Conservation (phyloP, 2,888 invertebrate genomes). For the Melipona bicolor region DNA sequence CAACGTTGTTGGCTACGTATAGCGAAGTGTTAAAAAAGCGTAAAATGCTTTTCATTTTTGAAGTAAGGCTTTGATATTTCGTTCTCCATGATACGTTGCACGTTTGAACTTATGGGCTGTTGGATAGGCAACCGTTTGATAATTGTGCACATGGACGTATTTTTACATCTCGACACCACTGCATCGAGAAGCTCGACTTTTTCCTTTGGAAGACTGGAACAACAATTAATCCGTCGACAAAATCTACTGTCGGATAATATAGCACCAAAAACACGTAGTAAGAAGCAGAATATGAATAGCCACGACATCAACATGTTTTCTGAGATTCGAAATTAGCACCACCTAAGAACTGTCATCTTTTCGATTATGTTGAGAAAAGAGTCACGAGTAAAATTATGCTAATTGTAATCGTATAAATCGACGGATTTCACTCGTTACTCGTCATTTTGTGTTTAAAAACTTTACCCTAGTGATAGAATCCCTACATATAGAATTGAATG, state of each 20-base stretch:
- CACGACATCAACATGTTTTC: conserved; percentile 64
- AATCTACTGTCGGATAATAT: conserved; percentile 48
- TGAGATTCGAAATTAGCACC: conserved; percentile 65
- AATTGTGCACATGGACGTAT: conserved; percentile 13
- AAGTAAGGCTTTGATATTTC: conserved; percentile 41
- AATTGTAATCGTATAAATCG: conserved; percentile 14
- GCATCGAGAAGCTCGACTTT: conserved; percentile 45
- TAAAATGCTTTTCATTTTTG: conserved; percentile 36
- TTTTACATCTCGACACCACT: conserved; percentile 4
- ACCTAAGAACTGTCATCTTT: conserved; percentile 47
- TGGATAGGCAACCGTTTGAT: conserved; percentile 11
- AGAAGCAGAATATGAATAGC: conserved; percentile 51
- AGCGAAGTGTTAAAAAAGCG: conserved; percentile 50
- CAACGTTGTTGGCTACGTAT: conserved; percentile 31
- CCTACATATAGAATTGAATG: background rate
- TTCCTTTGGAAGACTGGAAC: conserved; percentile 70
- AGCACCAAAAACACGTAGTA: conserved; percentile 60
- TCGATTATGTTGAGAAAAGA: conserved; percentile 29
- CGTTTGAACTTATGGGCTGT: background rate
- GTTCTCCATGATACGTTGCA: conserved; percentile 15
- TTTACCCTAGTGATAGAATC: conserved; percentile 15
- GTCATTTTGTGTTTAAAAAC: conserved; percentile 4
- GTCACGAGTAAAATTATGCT: conserved; percentile 21
- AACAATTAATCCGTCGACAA: conserved; percentile 54
- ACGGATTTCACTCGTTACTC: conserved; percentile 13